phyloP scores from a whole-genome alignment of 2,797 vertebrate genomes.

The Steatocranus sp. region DNA sequence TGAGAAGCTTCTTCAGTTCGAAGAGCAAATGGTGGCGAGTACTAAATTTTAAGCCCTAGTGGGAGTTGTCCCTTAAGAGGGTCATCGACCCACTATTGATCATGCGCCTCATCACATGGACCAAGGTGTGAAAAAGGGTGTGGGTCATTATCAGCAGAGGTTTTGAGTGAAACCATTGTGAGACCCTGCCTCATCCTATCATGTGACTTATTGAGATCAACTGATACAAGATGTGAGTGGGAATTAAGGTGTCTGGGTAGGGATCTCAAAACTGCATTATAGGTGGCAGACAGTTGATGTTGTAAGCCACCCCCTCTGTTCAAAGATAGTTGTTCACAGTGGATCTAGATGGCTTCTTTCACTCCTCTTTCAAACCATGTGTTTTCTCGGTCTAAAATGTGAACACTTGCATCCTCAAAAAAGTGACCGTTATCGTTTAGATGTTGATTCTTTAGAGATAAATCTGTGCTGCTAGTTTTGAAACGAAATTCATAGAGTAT shows the following conservation, averaged over 20 bases:
- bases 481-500: neutral
- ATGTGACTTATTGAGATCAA: neutral
- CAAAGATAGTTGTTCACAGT: neutral
- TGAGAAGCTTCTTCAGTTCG: neutral
- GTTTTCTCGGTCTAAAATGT: neutral
- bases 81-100: neutral
- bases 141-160: neutral
- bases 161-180: neutral
- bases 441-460: neutral
- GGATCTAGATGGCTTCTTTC: neutral
- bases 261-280: neutral
- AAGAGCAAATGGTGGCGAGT: neutral
- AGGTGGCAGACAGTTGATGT: neutral
- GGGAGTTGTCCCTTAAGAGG: neutral
- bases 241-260: neutral
- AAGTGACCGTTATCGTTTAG: fast-evolving
- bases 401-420: neutral
- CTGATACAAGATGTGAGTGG: neutral
- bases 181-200: neutral
- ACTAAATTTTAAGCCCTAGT: neutral
- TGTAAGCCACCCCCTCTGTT: neutral
- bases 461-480: neutral
- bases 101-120: neutral
- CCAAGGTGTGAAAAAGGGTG: neutral
- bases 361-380: neutral